These are phyloP conservation scores for Cheilosia soror DNA, from an alignment of 2,888 invertebrate genomes.

Conservation along the genomic window DNA sequence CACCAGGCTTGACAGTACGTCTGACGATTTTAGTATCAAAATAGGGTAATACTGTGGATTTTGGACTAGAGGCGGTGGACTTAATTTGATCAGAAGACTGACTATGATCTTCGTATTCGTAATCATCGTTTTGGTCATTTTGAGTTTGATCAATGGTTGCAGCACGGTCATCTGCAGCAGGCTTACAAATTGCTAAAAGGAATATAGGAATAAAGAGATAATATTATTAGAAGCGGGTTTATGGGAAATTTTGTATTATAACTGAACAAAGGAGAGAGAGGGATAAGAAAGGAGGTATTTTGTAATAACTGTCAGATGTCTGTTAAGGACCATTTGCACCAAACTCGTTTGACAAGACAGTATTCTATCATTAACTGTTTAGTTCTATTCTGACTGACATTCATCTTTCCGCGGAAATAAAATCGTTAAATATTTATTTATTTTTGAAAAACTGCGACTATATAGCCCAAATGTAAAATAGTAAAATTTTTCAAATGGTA, in stretches of 20 bases:
- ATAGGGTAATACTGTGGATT: conserved; percentile 61
- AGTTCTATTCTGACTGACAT: too few species aligned
- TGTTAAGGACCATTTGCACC: too few species aligned
- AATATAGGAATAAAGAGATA: conserved; percentile 10
- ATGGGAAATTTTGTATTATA: background rate
- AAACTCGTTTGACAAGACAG: too few species aligned
- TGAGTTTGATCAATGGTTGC: conserved; percentile 1
- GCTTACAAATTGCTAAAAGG: conserved; percentile 41
- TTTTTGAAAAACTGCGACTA: too few species aligned
- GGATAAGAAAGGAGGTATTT: too few species aligned
- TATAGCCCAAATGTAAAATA: too few species aligned
- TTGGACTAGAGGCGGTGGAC: conserved; percentile 41
- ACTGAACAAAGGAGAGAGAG: too few species aligned
- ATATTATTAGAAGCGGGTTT: background rate
- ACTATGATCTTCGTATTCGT: conserved; percentile 41
- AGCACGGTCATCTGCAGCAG: conserved; percentile 23
- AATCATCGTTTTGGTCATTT: conserved; percentile 59
- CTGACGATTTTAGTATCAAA: conserved; percentile 42
- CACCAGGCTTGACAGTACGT: conserved; percentile 43
- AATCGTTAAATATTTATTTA: too few species aligned
- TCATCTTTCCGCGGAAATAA: too few species aligned
- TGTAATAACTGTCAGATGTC: too few species aligned
- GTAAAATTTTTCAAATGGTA: too few species aligned
- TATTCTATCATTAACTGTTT: too few species aligned
- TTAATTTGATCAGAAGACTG: conserved; percentile 44